Evolutionary conservation across 1,140 invertebrate species (phyloP), one percentile per base, ranked within the genome.

Genomic region (Camponotus vicinus): DNA sequence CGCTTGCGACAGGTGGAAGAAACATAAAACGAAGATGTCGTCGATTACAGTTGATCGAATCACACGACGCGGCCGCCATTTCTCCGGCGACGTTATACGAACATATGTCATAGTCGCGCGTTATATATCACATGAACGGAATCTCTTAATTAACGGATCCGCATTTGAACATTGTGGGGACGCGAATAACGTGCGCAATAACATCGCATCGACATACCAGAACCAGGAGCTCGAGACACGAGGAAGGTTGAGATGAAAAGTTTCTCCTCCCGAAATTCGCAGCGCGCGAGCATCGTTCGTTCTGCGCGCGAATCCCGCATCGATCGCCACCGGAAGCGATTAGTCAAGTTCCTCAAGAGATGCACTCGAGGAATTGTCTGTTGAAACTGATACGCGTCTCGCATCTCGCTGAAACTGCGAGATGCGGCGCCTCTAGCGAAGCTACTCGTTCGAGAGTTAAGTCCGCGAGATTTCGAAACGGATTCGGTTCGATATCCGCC

Each of bases 71-170:
- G 27, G 42, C 40, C 61, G 21, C 61, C 27, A n/a, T 27, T n/a
- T 18, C 27, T 73, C 13, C 13, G 21, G 11, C 52, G 13, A 69
- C 57, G 11, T 37, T 42, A 52, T 15, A n/a, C 27, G 34, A 73
- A 49, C n/a, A 9, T 13, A 37, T 37, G 55, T 45, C 18, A 42
- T 82, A 45, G 40, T 83, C 55, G 57, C 32, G 79, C 69, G 13
- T 80, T 63, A 82, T 40, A 73, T 73, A 61, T 82, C 79, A 75
- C 79, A 75, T 75, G 32, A 83, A 73, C 55, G 79, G n/a, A 63
- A 73, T 63, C 27, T 73, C 55, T 83, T 83, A 83, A 83, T 75
- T 75, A 63, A 73, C 55, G 55, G 59, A 45, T 45, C 40, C 55
- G 55, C 40, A 37, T 80, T 57, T 42, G 55, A 83, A 55, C 69